Evolutionary conservation across 2,797 vertebrate genomes (phyloP).

Genomic region (Lepus townsendii): DNA sequence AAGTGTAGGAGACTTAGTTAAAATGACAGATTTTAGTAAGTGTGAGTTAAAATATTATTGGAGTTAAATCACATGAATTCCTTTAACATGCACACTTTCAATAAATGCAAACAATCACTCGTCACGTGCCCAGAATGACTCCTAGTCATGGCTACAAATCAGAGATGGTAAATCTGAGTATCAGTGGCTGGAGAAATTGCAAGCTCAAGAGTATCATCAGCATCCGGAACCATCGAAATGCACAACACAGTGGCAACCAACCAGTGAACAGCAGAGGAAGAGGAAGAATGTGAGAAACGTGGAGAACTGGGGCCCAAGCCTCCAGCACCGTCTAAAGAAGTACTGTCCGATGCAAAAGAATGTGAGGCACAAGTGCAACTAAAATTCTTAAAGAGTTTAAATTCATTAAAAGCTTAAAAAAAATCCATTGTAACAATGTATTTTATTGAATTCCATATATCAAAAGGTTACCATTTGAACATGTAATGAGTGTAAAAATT

Average conservation of each 20-base stretch:
- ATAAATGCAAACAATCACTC: background rate
- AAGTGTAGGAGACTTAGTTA: conserved; percentile 47
- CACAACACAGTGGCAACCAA: no score
- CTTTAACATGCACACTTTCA: background rate
- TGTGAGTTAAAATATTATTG: conserved; percentile 52
- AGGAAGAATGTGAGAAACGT: background rate
- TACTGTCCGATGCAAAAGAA: background rate
- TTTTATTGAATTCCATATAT: background rate
- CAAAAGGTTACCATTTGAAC: background rate
- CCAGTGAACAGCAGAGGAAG: accelerated
- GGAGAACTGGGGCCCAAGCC: no score
- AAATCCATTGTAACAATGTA: background rate
- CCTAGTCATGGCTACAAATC: background rate
- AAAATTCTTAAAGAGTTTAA: background rate
- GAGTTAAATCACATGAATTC: conserved; percentile 43
- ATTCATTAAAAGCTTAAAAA: background rate
- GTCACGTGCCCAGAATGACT: background rate
- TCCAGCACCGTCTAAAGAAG: background rate
- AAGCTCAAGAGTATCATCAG: background rate
- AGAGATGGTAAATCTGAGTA: background rate
- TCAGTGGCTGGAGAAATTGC: background rate
- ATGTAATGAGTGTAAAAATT: background rate
- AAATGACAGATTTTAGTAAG: background rate
- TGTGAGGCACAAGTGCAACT: no score
- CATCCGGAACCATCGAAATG: background rate